These are phyloP conservation scores for Dasypus novemcinctus DNA, from an alignment of 2,113 vertebrate genomes.

Conservation along the genomic window DNA sequence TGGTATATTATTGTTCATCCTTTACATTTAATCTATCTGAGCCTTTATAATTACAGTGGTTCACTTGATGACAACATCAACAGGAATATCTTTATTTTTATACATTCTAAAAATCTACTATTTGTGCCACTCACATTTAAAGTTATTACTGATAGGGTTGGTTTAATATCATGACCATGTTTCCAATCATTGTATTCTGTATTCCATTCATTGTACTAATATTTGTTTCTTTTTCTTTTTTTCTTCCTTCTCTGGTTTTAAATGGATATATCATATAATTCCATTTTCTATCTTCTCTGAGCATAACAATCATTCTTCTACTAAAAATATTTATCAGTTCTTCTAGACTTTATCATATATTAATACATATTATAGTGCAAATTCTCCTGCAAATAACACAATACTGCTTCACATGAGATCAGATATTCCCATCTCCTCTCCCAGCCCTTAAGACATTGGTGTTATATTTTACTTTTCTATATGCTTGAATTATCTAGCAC, in stretches of 20 bases:
- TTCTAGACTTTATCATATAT: no score
- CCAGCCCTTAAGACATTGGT: background rate
- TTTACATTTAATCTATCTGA: background rate
- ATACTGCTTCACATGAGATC: no score
- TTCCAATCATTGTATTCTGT: no score
- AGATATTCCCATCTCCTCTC: background rate
- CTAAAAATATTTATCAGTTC: background rate
- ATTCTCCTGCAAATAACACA: no score
- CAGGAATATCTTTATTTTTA: background rate
- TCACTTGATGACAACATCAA: background rate
- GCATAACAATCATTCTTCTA: background rate
- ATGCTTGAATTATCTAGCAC: background rate
- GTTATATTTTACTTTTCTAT: background rate
- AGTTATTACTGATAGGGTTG: background rate
- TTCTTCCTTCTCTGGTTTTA: background rate
- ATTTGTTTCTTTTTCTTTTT: background rate
- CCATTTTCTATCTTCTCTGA: background rate
- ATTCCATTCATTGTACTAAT: background rate
- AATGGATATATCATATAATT: background rate
- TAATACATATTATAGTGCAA: no score
- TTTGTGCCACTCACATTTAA: background rate
- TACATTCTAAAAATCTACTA: background rate
- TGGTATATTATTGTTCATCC: background rate
- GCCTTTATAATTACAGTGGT: background rate
- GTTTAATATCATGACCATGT: background rate